Conservation (phyloP, 2,797 vertebrate genomes). For the Catamblyrhynchus diadema region DNA sequence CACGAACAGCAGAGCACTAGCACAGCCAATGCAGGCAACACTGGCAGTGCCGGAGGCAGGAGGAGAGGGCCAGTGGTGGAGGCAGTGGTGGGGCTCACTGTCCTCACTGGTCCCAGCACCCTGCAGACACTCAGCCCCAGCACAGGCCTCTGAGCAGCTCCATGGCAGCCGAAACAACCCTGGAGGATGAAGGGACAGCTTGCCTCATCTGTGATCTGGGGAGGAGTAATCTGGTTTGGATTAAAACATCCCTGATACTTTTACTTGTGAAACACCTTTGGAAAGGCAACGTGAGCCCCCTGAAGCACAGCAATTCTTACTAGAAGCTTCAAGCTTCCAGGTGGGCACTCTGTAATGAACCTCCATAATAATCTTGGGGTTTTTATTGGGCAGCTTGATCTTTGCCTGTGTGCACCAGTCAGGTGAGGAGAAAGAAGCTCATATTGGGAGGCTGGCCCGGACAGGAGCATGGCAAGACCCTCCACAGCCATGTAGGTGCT, state of each 20-base stretch:
- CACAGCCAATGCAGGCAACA: background rate
- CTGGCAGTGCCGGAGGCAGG: background rate
- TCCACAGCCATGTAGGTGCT: fast-evolving
- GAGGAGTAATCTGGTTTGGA: background rate
- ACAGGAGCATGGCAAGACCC: background rate
- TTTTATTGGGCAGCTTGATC: background rate
- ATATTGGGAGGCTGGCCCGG: background rate
- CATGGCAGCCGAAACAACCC: background rate
- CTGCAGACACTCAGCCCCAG: background rate
- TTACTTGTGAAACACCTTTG: background rate
- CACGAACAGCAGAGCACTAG: fast-evolving
- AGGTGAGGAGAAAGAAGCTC: background rate
- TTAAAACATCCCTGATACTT: background rate
- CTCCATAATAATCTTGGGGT: background rate
- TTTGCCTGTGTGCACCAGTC: background rate
- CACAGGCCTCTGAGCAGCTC: background rate
- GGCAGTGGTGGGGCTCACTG: too few species aligned
- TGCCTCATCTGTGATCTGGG: background rate
- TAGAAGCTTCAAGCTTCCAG: background rate
- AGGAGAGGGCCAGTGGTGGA: background rate
- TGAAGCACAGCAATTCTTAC: background rate
- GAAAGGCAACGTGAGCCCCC: background rate
- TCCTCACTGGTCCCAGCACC: background rate
- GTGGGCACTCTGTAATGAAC: background rate
- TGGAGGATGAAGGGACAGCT: background rate